Evolutionary conservation across 2,888 invertebrate genomes (phyloP).

Genomic region (Pardosa pseudoannulata): DNA sequence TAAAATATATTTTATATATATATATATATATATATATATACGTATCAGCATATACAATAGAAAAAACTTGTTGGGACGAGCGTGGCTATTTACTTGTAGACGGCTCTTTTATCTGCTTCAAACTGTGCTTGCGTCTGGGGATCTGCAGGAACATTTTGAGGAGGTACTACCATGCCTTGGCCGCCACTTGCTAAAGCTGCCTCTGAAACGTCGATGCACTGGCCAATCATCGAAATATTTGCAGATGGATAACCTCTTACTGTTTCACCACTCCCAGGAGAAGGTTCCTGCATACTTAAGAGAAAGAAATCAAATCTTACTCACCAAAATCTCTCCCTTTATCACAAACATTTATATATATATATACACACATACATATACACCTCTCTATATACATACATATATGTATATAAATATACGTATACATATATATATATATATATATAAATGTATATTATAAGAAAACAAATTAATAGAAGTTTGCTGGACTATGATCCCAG

Average conservation of each 20-base stretch:
- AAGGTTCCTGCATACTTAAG: conserved; percentile 72
- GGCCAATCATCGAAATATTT: conserved; percentile 67
- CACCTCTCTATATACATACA: too few relatives aligned
- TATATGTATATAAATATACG: too few relatives aligned
- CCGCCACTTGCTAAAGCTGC: conserved; percentile 55
- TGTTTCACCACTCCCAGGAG: conserved; percentile 64
- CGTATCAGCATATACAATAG: background rate
- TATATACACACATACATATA: too few relatives aligned
- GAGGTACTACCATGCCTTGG: conserved; percentile 55
- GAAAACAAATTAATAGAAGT: too few relatives aligned
- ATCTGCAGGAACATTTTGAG: conserved; percentile 57
- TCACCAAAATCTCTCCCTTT: background rate
- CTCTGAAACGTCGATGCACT: conserved; percentile 67
- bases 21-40: too few relatives aligned
- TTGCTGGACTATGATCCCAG: too few relatives aligned
- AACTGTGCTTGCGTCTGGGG: conserved; percentile 73
- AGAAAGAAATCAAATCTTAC: background rate
- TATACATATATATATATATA: too few relatives aligned
- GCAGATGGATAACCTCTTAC: conserved; percentile 46
- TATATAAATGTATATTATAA: too few relatives aligned
- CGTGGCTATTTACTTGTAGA: conserved; percentile 73
- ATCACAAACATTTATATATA: too few relatives aligned
- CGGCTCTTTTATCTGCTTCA: conserved; percentile 74
- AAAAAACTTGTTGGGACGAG: too few relatives aligned
- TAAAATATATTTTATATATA: too few relatives aligned